Evolutionary conservation across 2,797 vertebrate genomes (phyloP).

Genomic region (Columba guinea): DNA sequence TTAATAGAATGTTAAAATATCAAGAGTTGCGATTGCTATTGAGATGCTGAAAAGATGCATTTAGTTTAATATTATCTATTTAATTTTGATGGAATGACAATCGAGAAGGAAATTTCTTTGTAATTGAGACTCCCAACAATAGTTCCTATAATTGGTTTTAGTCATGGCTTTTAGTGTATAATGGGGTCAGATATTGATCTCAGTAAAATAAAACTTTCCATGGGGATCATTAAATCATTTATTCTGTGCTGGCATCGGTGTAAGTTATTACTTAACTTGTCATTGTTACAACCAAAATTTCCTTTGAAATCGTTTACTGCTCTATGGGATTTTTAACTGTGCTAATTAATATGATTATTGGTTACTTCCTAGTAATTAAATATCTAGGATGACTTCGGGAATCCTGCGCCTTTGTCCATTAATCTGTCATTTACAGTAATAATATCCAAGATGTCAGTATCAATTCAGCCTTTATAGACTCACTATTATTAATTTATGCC

Average conservation of each 20-base stretch:
- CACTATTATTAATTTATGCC: constrained; percentile 43
- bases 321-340: constrained; percentile 62
- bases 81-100: constrained; percentile 40
- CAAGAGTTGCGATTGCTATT: not conserved
- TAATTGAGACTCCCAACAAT: constrained; percentile 42
- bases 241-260: constrained; percentile 41
- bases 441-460: constrained; percentile 65
- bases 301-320: constrained; percentile 61
- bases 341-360: constrained; percentile 72
- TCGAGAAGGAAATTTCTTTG: constrained; percentile 9
- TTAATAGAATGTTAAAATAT: not conserved
- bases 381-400: constrained; percentile 45
- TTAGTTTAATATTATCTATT: constrained; percentile 17
- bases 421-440: constrained; percentile 67
- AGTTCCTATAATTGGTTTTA: constrained; percentile 67
- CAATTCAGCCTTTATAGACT: constrained; percentile 59
- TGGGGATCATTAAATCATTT: constrained; percentile 62
- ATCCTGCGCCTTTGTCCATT: constrained; percentile 48
- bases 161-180: constrained; percentile 58
- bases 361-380: constrained; percentile 69
- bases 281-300: constrained; percentile 66
- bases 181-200: constrained; percentile 70
- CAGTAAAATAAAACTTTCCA: constrained; percentile 65
- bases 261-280: constrained; percentile 67
- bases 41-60: constrained; percentile 1